A percentile compares a stretch with the other conserved stretches of the same genome.
These are phyloP conservation scores for Otolemur garnettii DNA, from an alignment of 2,113 vertebrate species.

Conservation along the genomic window DNA sequence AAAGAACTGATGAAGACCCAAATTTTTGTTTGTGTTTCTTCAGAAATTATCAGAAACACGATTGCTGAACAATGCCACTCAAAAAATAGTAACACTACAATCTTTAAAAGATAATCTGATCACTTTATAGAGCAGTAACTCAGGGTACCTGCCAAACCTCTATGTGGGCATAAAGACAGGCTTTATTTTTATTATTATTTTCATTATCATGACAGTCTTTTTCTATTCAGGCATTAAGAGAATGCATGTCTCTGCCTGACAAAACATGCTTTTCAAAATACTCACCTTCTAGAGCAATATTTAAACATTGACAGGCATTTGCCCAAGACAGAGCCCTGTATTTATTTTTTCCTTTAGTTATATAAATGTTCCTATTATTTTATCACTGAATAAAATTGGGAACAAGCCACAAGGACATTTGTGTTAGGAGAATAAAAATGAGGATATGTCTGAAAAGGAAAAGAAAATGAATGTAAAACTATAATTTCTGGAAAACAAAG, in stretches of 20 bases:
- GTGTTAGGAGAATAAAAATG: constrained; percentile 70
- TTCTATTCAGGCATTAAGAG: constrained; percentile 68
- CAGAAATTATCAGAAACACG: not conserved
- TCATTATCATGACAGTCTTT: constrained; percentile 10
- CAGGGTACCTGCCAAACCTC: not conserved
- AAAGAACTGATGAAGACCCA: not conserved
- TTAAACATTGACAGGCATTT: constrained; percentile 86
- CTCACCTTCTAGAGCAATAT: constrained; percentile 84
- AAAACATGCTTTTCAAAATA: constrained; percentile 82
- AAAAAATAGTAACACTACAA: not conserved
- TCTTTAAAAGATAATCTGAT: not conserved
- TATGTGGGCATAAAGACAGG: not conserved
- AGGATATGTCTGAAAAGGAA: constrained; percentile 60
- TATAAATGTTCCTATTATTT: constrained; percentile 83
- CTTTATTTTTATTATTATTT: constrained; percentile 36
- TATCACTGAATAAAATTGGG: constrained; percentile 84
- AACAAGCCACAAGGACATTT: constrained; percentile 83
- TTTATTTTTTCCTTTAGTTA: constrained; percentile 85
- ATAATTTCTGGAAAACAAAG: not conserved
- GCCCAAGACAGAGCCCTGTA: constrained; percentile 80
- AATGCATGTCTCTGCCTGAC: constrained; percentile 75
- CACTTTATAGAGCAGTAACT: not conserved
- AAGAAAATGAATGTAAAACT: constrained; percentile 35
- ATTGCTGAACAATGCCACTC: not conserved
- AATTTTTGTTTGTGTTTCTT: not conserved